Evolutionary conservation across 2,797 vertebrate species (phyloP).

Genomic region (Periparus ater): DNA sequence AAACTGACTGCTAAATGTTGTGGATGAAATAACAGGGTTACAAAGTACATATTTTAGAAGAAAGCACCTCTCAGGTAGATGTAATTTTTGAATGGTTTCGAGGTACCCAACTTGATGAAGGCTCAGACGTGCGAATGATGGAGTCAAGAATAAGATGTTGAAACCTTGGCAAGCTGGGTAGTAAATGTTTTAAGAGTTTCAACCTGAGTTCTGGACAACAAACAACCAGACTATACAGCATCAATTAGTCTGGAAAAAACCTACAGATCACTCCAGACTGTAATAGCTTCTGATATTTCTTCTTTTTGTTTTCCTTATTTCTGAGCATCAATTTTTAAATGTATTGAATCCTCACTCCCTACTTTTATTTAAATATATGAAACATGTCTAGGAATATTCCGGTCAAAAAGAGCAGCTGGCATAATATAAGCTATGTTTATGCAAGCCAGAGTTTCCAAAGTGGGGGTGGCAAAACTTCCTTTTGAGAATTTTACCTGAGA

Average conservation of each 20-base stretch:
- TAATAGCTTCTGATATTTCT: not conserved
- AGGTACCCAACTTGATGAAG: not conserved
- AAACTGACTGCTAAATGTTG: not conserved
- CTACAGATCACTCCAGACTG: not conserved
- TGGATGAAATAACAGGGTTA: not conserved
- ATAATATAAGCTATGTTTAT: not conserved
- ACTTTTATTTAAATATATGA: not conserved
- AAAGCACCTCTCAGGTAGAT: accelerated
- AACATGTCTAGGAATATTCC: not conserved
- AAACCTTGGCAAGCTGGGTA: not conserved
- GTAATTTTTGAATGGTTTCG: not conserved
- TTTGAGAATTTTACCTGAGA: not conserved
- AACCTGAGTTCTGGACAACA: not conserved
- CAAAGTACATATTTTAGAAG: not conserved
- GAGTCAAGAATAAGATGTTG: not conserved
- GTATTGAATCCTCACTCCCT: not conserved
- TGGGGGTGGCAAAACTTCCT: not conserved
- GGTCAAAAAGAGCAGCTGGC: not conserved
- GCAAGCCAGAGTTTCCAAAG: not conserved
- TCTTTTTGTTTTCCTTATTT: not conserved
- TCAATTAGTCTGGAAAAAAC: not conserved
- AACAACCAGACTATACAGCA: not conserved
- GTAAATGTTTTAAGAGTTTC: not conserved
- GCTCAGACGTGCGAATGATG: not conserved
- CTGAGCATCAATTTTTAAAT: not conserved